phyloP scores from a whole-genome alignment of 1,140 invertebrate species.

The Hypothenemus hampei region DNA sequence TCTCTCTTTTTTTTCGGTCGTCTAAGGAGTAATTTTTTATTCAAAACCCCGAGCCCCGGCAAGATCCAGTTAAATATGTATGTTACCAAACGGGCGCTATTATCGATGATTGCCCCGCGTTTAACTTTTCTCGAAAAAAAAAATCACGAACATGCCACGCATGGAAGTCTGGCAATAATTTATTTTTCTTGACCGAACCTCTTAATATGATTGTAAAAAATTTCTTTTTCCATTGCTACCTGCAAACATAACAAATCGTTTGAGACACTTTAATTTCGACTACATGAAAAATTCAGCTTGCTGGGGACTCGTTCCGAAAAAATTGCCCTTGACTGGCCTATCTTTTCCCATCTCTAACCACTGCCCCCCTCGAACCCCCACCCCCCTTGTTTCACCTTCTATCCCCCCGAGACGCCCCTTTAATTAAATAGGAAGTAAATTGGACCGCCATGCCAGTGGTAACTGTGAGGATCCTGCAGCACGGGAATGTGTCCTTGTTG shows the following conservation, averaged over 20 bases:
- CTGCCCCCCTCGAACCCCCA: background rate
- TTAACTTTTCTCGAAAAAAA: background rate
- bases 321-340: constrained; percentile 24
- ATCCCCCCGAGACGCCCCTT: constrained; percentile 26
- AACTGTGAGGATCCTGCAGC: constrained; percentile 20
- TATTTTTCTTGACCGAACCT: too few species aligned
- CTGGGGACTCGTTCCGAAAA: constrained; percentile 11
- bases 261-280: constrained; percentile 13
- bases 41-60: background rate
- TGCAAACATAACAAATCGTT: constrained; percentile 13
- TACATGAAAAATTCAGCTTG: constrained; percentile 26
- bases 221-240: too few species aligned
- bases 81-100: constrained; percentile 3
- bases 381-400: constrained; percentile 6
- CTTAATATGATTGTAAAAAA: too few species aligned
- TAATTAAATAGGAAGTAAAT: constrained; percentile 30
- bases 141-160: too few species aligned
- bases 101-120: background rate
- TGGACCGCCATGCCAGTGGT: constrained; percentile 18
- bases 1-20: constrained; percentile 13
- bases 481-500: constrained; percentile 7
- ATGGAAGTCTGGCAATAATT: too few species aligned
- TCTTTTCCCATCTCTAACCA: constrained; percentile 3
- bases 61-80: constrained; percentile 2
- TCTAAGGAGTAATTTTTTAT: constrained; percentile 6